phyloP scores from a whole-genome alignment of 2,888 invertebrate genomes.

The Stramonita haemastoma region DNA sequence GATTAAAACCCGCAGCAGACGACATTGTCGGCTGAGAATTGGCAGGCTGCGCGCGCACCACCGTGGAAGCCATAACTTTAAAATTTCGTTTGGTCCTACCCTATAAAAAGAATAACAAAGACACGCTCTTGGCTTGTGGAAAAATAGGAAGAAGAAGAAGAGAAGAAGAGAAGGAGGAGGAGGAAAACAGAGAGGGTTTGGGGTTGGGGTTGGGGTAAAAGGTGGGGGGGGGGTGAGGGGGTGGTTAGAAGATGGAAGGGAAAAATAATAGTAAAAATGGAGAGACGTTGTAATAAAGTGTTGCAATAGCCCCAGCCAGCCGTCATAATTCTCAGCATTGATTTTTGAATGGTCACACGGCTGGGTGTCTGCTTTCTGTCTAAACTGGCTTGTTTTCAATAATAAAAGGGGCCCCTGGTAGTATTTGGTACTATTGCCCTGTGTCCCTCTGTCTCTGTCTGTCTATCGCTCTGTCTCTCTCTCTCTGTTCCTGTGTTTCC shows the following conservation, averaged over 20 bases:
- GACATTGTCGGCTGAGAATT: slow-evolving; percentile 26
- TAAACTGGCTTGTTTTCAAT: slow-evolving; percentile 36
- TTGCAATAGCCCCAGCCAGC: slow-evolving; percentile 25
- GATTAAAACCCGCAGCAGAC: slow-evolving; percentile 27
- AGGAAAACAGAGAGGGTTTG: too few species aligned
- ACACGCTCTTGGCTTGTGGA: not conserved
- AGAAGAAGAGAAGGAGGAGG: not conserved
- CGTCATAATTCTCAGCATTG: slow-evolving; percentile 25
- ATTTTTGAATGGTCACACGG: slow-evolving; percentile 35
- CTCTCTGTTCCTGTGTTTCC: too few species aligned
- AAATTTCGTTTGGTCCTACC: slow-evolving; percentile 26
- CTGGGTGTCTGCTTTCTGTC: not conserved
- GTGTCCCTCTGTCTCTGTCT: not conserved
- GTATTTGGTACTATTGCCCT: not conserved
- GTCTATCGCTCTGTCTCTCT: too few species aligned
- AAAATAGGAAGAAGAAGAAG: not conserved
- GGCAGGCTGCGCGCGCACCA: slow-evolving; percentile 25
- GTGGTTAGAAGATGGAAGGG: not conserved
- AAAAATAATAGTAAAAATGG: slow-evolving; percentile 17
- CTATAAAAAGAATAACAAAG: slow-evolving; percentile 31
- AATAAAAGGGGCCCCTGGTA: not conserved
- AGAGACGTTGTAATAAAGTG: slow-evolving; percentile 42
- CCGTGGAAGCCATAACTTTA: slow-evolving; percentile 33
- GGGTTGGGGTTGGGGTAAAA: not conserved
- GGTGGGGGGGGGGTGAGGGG: not conserved